A percentile compares a stretch with the other conserved stretches of the same genome.
Evolutionary conservation across 1,140 invertebrate genomes (phyloP).

Genomic region (Cyrtorhinus lividipennis): DNA sequence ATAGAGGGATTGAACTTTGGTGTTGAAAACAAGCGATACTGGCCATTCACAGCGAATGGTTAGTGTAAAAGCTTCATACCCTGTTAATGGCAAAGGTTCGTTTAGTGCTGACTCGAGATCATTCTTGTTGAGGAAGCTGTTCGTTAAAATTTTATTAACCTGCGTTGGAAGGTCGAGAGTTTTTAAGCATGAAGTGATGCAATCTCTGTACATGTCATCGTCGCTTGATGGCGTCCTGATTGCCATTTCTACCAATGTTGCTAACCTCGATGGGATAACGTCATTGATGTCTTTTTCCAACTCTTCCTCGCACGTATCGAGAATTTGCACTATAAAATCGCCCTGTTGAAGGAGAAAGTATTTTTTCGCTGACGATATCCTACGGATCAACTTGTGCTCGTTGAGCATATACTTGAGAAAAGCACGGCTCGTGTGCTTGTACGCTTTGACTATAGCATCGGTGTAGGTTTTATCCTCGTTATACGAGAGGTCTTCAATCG

Average conservation of each 20-base stretch:
- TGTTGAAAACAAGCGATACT: slow-evolving; percentile 80
- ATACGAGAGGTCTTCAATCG: slow-evolving; percentile 60
- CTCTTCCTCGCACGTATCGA: slow-evolving; percentile 88
- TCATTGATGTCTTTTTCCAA: slow-evolving; percentile 73
- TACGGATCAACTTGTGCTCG: slow-evolving; percentile 79
- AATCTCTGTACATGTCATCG: slow-evolving; percentile 86
- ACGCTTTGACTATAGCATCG: slow-evolving; percentile 72
- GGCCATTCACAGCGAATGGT: slow-evolving; percentile 92
- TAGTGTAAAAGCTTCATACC: slow-evolving; percentile 92
- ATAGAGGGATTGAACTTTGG: slow-evolving; percentile 80
- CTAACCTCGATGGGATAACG: slow-evolving; percentile 69
- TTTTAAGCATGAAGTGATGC: slow-evolving; percentile 73
- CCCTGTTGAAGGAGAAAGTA: slow-evolving; percentile 87
- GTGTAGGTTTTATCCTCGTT: slow-evolving; percentile 44
- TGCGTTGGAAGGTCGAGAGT: slow-evolving; percentile 78
- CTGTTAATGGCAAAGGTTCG: no score
- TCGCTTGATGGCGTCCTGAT: slow-evolving; percentile 70
- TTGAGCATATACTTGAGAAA: slow-evolving; percentile 76
- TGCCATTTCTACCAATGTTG: slow-evolving; percentile 72
- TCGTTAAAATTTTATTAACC: slow-evolving; percentile 67
- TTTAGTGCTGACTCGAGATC: slow-evolving; percentile 62
- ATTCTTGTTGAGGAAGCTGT: slow-evolving; percentile 60
- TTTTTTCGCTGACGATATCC: slow-evolving; percentile 31
- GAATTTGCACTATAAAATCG: slow-evolving; percentile 86
- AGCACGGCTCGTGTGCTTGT: slow-evolving; percentile 77